Conservation (phyloP, 2,888 invertebrate species). For the Thysanoteuthis rhombus region DNA sequence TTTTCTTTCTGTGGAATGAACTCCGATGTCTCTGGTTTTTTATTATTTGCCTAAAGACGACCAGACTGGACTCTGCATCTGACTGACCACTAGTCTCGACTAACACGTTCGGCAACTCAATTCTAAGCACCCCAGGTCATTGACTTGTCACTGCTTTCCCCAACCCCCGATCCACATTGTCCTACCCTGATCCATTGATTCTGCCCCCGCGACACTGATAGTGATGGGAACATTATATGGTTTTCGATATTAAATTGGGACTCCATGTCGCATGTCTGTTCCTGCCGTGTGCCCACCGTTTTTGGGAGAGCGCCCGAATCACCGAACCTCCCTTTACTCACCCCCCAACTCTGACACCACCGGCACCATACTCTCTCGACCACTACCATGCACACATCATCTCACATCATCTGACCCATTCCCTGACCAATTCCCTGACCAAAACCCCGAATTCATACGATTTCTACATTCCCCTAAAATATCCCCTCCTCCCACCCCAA, state of each 20-base stretch:
- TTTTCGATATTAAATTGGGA: conserved; percentile 12
- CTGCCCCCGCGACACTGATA: not conserved
- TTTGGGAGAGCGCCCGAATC: not conserved
- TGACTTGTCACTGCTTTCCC: too few species aligned
- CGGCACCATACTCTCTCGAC: not conserved
- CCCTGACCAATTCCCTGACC: not conserved
- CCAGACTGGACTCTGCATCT: too few species aligned
- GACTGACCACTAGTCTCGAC: too few species aligned
- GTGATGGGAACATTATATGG: not conserved
- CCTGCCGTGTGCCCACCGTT: not conserved
- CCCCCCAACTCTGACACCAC: not conserved
- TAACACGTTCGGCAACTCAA: too few species aligned
- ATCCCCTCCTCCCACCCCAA: not conserved
- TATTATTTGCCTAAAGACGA: too few species aligned
- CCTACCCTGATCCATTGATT: not conserved
- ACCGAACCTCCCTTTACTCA: not conserved
- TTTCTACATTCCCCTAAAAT: not conserved
- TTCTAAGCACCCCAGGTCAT: too few species aligned
- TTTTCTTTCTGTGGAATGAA: too few species aligned
- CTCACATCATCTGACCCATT: not conserved
- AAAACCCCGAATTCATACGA: not conserved
- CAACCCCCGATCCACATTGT: too few species aligned
- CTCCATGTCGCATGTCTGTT: conserved; percentile 12
- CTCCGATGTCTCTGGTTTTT: too few species aligned
- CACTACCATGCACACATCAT: not conserved